These are phyloP conservation scores for Chironomus tepperi DNA, from an alignment of 1,140 invertebrate species.

Conservation along the genomic window DNA sequence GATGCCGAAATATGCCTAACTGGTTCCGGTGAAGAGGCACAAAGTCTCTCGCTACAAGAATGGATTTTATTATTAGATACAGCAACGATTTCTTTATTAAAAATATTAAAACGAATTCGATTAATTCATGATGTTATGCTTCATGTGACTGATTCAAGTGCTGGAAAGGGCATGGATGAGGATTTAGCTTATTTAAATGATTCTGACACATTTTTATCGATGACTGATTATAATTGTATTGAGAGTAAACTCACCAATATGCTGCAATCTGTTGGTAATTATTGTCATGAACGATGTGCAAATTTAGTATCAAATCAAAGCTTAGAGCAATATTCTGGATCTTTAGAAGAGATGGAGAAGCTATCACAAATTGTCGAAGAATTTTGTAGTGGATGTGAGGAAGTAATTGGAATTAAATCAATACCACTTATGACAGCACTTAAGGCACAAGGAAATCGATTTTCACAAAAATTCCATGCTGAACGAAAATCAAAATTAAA, in stretches of 20 bases:
- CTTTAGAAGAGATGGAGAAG: conserved; percentile 66
- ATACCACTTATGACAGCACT: conserved; percentile 72
- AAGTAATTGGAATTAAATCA: conserved; percentile 68
- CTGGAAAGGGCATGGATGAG: conserved; percentile 41
- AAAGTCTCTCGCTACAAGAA: conserved; percentile 58
- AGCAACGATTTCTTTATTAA: conserved; percentile 58
- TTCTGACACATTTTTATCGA: conserved; percentile 58
- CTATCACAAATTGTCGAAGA: conserved; percentile 69
- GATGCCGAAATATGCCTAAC: conserved; percentile 54
- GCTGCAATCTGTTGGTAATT: conserved; percentile 73
- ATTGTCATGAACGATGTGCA: conserved; percentile 83
- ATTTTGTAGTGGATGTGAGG: conserved; percentile 67
- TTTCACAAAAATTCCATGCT: conserved; percentile 84
- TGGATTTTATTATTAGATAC: conserved; percentile 70
- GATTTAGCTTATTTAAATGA: conserved; percentile 39
- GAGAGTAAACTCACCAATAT: conserved; percentile 64
- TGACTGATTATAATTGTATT: conserved; percentile 59
- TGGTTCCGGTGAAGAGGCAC: conserved; percentile 57
- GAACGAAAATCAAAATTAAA: conserved; percentile 79
- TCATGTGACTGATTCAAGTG: conserved; percentile 51
- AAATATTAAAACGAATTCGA: conserved; percentile 52
- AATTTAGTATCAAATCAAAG: conserved; percentile 71
- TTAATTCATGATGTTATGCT: conserved; percentile 63
- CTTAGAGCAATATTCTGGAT: conserved; percentile 52
- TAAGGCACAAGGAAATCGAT: conserved; percentile 81